Evolutionary conservation across 1,140 invertebrate species (phyloP), one percentile per base, ranked within the genome.

Genomic region (Pogonomyrmex barbatus): DNA sequence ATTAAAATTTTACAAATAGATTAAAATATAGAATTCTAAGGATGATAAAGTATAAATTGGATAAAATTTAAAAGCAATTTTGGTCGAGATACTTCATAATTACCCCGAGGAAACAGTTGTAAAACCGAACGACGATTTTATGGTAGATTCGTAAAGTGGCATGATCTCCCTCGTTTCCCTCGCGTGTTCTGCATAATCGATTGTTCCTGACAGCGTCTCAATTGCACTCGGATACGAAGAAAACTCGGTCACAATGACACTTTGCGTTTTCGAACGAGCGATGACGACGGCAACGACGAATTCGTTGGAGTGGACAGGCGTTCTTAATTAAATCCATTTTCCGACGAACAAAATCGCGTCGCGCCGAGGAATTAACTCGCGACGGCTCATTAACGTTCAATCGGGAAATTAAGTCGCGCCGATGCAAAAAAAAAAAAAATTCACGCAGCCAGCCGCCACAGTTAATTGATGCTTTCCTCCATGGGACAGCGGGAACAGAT

Each of bases 111-210:
- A 42, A 63, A 77, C 17, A n/a, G 33, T 78, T 50, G n/a, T 39
- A 30, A 50, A 30, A 39, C 12, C 12, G 39, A 39, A 9, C 47
- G 12, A 39, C 14, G 67, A 65, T 67, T 50, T 50, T 52, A 79
- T 14, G 6, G 47, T 36, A 6, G 60, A 78, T 24, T 68, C 77
- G 45, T 52, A 39, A 68, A 79, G 8, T 6, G 12, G 17, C 17
- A n/a, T 6, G 45, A 68, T 24, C 56, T 56, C 24, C 39, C 33
- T 70, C 14, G 45, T 65, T 39, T 24, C 9, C 65, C 33, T 17
- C 17, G 14, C 76, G 65, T 81, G 36, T 81, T 14, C 50, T 45
- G 63, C 39, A 81, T 70, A 81, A 81, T 81, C 65, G 65, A 70
- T 58, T 68, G 36, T 70, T 70, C 39, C 65, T 54, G 78, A 81